Evolutionary conservation across 2,113 vertebrate species (phyloP), one percentile per base, ranked within the genome.

Genomic region (Jacana jacana): DNA sequence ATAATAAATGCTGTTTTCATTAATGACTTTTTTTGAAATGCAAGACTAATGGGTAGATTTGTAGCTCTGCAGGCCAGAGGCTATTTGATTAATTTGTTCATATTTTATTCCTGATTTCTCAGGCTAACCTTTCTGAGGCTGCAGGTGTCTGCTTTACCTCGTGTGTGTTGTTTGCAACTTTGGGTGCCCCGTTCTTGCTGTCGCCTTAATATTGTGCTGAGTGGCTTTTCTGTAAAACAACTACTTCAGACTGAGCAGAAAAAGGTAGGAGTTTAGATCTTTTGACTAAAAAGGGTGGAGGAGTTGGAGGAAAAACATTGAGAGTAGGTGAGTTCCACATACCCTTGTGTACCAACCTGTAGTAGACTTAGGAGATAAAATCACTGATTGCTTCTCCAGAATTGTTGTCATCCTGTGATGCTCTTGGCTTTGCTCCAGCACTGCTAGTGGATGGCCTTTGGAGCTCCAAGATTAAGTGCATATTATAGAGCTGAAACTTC

Each of bases 1-100:
- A 33, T 73, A 86, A 91, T 83, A 95, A 89, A 79, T 81, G 81
- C 61, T 86, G 30, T 89, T 96, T 94, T 66, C 86, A 60, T 95
- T 95, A 96, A 95, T 93, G 86, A 51, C 20, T 88, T 42, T 84
- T 73, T n/a, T 87, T 84, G 60, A 72, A 95, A 95, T 13, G 31
- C 80, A 35, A 30, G 55, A 61, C 93, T 93, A 95, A 96, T 93
- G 84, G 88, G 23, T 68, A 64, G 37, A 18, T 51, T 93, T 79
- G 9, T 49, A 89, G 65, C 95, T 89, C 88, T 68, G 89, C 88
- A 84, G 83, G 81, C 9, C 80, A 19, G 37, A 86, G 92, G 66
- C 42, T 54, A n/a, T 91, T 86, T 88, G 85, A 95, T 94, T 95
- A 81, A 94, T 92, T 91, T 96, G 60, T 84, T 31, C 37, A 0